These are phyloP conservation scores for Oxytorus armatus DNA, from an alignment of 2,888 invertebrate genomes.

Conservation along the genomic window DNA sequence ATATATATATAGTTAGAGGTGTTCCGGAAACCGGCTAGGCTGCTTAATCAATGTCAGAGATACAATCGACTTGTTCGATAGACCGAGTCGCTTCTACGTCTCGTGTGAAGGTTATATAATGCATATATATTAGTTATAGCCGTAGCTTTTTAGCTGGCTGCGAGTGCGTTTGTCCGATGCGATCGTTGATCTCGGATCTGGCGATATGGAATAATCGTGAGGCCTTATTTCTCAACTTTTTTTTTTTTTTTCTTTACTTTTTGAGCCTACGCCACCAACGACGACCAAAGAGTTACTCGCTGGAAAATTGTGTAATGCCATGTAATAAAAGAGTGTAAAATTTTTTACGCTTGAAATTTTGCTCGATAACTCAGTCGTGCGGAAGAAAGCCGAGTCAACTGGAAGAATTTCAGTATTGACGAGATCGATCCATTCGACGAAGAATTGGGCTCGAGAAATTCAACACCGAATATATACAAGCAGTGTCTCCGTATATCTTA, in stretches of 20 bases:
- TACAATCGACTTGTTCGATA: conserved; percentile 59
- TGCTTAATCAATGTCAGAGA: conserved; percentile 66
- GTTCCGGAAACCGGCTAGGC: conserved; percentile 50
- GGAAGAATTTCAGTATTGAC: conserved; percentile 48
- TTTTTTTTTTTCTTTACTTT: conserved; percentile 17
- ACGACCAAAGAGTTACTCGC: conserved; percentile 5
- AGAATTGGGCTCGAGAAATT: conserved; percentile 37
- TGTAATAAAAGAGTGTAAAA: conserved; percentile 15
- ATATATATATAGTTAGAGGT: conserved; percentile 7
- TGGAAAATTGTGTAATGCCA: conserved; percentile 51
- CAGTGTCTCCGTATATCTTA: background rate
- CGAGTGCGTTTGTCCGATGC: conserved; percentile 54
- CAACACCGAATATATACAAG: conserved; percentile 11
- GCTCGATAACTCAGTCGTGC: conserved; percentile 42
- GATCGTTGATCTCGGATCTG: conserved; percentile 63
- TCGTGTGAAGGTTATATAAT: background rate
- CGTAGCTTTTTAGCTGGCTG: conserved; percentile 17
- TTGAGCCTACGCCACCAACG: conserved; percentile 3
- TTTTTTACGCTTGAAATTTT: conserved; percentile 46
- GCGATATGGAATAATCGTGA: conserved; percentile 51
- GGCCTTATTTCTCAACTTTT: background rate
- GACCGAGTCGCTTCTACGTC: conserved; percentile 53
- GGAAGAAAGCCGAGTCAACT: conserved; percentile 43
- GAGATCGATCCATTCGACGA: conserved; percentile 13
- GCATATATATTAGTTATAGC: conserved; percentile 4